Base-by-base conservation (phyloP, 2,888 invertebrate species). In the Cotesia congregata region DNA sequence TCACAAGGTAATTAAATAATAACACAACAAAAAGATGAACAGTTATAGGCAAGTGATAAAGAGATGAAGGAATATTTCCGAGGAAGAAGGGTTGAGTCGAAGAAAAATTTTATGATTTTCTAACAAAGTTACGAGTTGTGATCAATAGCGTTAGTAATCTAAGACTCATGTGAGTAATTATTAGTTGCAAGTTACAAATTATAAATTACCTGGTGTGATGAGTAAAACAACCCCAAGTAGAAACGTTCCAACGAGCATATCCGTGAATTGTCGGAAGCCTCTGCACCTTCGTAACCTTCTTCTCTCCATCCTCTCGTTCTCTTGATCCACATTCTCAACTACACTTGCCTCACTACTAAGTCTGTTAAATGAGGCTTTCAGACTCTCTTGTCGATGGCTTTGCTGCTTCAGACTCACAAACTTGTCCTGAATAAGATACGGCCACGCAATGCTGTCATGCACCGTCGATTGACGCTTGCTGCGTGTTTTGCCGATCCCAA, bases 211-310 rank as follows among this genome's bases (percentile, higher is more conserved):
- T 84, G 89, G 89, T 75, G 88, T 86, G 82, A 88, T 85, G 84
- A 89, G 86, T 76, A 89, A 86, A 77, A 87, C 85, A 83, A 89
- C 83, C 61, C 88, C 87, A 83, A 89, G 85, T 79, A 89, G 84
- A 75, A 89, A 80, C 77, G 87, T 84, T 80, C 85, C 86, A 80
- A 86, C 83, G 77, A 85, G 85, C 85, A 88, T 87, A 81, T 88
- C 87, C 82, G 85, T 83, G 84, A 87, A 83, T 80, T 87, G 85
- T 80, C 86, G 84, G 75, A 87, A 83, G 80, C 85, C 84, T 82
- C 84, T 85, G 83, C 84, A 83, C 72, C 83, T 81, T 74, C 84
- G 85, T 80, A 83, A 83, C 81, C 82, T 67, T 80, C 83, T 68
- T 77, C 76, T 59, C 61, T 72, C 76, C 76, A 77, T 76, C 72